Evolutionary conservation across 2,888 invertebrate species (phyloP), one percentile per base, ranked within the genome.

Genomic region (Trachelus iudaicus): DNA sequence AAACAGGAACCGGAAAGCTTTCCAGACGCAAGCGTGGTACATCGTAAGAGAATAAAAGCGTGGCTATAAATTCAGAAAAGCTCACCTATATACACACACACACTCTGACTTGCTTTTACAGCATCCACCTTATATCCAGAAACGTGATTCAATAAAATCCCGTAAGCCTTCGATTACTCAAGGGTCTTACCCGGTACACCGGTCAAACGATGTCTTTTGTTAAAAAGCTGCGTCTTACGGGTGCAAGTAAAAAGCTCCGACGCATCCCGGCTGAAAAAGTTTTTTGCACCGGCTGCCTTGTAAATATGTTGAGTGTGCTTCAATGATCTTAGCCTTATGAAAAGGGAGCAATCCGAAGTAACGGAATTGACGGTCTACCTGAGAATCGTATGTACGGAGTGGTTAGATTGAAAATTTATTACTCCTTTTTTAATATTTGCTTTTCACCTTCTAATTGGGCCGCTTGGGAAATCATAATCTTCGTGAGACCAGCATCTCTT

Each of bases 1-100:
- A 83, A 85, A 85, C 84, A 83, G 82, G 81, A 86, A 81, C 85
- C 84, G 85, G 85, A 85, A 86, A 82, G 83, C 81, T 73, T 74
- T 78, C 79, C 78, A 76, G 74, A 69, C 76, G 76, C 80, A 34
- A 13, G 77, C 77, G 76, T 73, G 69, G 76, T 80, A 78, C 79
- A 78, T 80, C 77, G 77, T 75, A 75, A 75, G 71, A 75, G 83
- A 83, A 85, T 85, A 85, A 85, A 85, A 81, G 81, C 79, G 78
- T 69, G 74, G 78, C 23, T 82, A 83, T 83, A 86, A 82, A 85
- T 85, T 82, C 75, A 79, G 77, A 81, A 79, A 79, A 79, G 76
- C 79, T 76, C 73, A 37, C 73, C 73, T 79, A 33, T 33, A 31
- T 31, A 31, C 31, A 74, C 69, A 33, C 40, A 74, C 40, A 74